Conservation (phyloP, 2,113 vertebrate species). For the Plecturocebus donacophilus region DNA sequence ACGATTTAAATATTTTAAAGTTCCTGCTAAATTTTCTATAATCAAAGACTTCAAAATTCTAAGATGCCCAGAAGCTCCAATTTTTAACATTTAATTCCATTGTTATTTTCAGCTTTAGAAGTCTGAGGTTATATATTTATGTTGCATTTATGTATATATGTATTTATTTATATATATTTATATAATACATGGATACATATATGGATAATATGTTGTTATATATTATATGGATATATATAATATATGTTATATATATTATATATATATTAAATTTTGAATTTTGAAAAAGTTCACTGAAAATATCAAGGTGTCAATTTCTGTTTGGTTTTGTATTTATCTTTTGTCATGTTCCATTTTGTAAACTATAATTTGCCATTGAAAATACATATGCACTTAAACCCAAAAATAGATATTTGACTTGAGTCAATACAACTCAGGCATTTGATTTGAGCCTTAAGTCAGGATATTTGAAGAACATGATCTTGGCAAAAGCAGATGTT, state of each 20-base stretch:
- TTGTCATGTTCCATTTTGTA: not conserved
- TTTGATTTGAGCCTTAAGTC: not conserved
- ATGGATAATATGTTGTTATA: too few species aligned
- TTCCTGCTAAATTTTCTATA: not conserved
- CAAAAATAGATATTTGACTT: not conserved
- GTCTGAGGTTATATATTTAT: not conserved
- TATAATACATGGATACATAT: not conserved
- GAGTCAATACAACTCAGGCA: not conserved
- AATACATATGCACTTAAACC: not conserved
- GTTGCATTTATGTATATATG: not conserved
- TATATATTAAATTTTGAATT: not conserved
- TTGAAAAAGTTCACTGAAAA: not conserved
- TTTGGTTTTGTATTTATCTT: not conserved
- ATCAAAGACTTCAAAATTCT: not conserved
- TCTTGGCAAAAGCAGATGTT: not conserved
- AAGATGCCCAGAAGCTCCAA: not conserved
- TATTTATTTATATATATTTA: too few species aligned
- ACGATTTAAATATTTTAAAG: not conserved
- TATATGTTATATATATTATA: not conserved
- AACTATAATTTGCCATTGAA: not conserved
- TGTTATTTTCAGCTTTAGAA: not conserved
- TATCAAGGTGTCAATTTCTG: not conserved
- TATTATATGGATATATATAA: not conserved
- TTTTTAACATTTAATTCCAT: not conserved
- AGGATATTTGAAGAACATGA: not conserved